Conservation (phyloP, 35 echinoderm and acorn worm species). For the Diadema setosum region DNA sequence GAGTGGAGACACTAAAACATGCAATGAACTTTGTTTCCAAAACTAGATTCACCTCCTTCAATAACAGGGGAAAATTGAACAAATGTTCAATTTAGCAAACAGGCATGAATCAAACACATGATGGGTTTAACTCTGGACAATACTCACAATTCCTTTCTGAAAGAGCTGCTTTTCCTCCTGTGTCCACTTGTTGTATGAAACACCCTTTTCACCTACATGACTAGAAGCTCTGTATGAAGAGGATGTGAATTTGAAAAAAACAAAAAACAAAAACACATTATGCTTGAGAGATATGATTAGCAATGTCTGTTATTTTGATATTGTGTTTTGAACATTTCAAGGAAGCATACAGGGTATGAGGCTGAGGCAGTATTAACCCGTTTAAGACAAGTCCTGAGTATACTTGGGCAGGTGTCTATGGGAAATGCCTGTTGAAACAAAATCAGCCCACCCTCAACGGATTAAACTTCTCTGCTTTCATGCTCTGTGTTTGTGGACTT, state of each 20-base stretch:
- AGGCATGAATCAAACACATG: not conserved
- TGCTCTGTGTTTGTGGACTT: too few species aligned
- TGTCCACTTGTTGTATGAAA: conserved; percentile 43
- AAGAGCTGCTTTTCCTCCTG: conserved; percentile 19
- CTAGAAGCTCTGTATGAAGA: not conserved
- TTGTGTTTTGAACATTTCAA: not conserved
- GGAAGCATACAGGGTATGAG: not conserved
- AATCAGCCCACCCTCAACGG: too few species aligned
- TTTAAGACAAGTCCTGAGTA: too few species aligned
- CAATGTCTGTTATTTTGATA: not conserved
- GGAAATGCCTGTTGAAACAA: too few species aligned
- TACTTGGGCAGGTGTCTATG: too few species aligned
- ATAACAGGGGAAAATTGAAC: not conserved
- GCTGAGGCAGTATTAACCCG: not conserved
- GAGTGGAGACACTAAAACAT: not conserved
- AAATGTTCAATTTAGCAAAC: not conserved
- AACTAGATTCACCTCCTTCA: too few species aligned
- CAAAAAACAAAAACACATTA: not conserved
- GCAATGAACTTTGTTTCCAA: too few species aligned
- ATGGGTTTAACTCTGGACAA: not conserved
- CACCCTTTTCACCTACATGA: too few species aligned
- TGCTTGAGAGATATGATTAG: not conserved
- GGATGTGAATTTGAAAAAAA: not conserved
- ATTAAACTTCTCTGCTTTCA: too few species aligned
- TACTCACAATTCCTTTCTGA: conserved; percentile 42